Percentiles rank a stretch among this genome's conserved stretches.
phyloP scores from a whole-genome alignment of 2,888 invertebrate genomes.

The Tridacna crocea region DNA sequence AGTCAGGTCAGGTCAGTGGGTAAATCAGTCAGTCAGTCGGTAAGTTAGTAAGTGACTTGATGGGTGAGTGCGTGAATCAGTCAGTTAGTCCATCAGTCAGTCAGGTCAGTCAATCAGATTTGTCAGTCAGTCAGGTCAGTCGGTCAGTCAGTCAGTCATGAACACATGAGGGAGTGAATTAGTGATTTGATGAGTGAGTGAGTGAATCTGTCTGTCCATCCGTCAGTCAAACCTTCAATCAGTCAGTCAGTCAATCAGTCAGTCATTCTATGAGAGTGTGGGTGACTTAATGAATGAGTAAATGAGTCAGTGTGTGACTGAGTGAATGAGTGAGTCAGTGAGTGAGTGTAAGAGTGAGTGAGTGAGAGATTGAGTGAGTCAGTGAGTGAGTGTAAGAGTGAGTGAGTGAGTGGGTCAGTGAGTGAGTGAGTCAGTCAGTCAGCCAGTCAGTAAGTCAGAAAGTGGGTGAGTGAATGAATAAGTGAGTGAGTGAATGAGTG shows the following conservation, averaged over 20 bases:
- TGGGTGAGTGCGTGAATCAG: too few relatives aligned
- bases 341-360: not conserved
- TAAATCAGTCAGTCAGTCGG: too few relatives aligned
- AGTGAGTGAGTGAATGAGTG: not conserved
- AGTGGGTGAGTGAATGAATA: too few relatives aligned
- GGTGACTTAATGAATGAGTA: not conserved
- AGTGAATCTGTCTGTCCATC: not conserved
- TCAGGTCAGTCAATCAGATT: too few relatives aligned
- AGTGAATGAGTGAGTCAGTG: not conserved
- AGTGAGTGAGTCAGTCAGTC: not conserved
- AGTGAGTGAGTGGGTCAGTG: not conserved
- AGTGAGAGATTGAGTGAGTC: not conserved
- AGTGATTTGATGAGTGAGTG: too few relatives aligned
- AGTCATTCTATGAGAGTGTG: too few relatives aligned
- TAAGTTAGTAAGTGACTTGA: too few relatives aligned
- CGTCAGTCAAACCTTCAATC: not conserved
- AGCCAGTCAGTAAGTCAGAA: not conserved
- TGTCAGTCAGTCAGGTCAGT: too few relatives aligned
- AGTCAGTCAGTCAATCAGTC: not conserved
- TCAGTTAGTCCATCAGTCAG: too few relatives aligned
- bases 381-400: not conserved
- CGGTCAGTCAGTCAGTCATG: not conserved
- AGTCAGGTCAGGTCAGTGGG: too few relatives aligned
- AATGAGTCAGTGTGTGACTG: not conserved
- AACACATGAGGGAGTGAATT: too few relatives aligned